These are phyloP conservation scores for Rhogogaster chlorosoma DNA, from an alignment of 2,888 invertebrate species.

Conservation along the genomic window DNA sequence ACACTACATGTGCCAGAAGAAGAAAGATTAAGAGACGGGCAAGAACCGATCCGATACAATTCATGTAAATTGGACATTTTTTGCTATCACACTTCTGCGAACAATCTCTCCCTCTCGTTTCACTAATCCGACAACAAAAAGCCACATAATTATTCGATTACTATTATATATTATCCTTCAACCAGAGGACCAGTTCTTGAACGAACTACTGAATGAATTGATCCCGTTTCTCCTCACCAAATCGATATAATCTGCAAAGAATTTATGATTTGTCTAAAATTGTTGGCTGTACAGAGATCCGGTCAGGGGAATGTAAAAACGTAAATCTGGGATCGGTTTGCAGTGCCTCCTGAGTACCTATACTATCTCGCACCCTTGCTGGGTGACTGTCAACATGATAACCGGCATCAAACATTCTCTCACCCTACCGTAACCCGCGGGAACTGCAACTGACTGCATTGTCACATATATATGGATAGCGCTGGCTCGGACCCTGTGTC, in stretches of 20 bases:
- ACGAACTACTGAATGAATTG: background rate
- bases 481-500: slow-evolving; percentile 54
- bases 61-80: background rate
- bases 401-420: slow-evolving; percentile 75
- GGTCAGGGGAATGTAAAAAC: background rate
- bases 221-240: background rate
- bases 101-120: background rate
- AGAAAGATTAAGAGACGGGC: background rate
- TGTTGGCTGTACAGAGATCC: background rate
- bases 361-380: slow-evolving; percentile 68
- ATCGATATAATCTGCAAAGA: background rate
- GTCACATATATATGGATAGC: slow-evolving; percentile 55
- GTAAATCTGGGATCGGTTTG: background rate
- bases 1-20: background rate
- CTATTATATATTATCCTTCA: background rate
- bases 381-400: slow-evolving; percentile 76
- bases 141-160: background rate
- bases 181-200: background rate
- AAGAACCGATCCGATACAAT: background rate
- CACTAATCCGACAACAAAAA: background rate
- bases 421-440: slow-evolving; percentile 58
- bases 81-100: background rate
- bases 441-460: slow-evolving; percentile 75
- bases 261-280: background rate
- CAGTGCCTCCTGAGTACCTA: background rate